Conservation (phyloP, 2,797 vertebrate species). For the Galago senegalensis region DNA sequence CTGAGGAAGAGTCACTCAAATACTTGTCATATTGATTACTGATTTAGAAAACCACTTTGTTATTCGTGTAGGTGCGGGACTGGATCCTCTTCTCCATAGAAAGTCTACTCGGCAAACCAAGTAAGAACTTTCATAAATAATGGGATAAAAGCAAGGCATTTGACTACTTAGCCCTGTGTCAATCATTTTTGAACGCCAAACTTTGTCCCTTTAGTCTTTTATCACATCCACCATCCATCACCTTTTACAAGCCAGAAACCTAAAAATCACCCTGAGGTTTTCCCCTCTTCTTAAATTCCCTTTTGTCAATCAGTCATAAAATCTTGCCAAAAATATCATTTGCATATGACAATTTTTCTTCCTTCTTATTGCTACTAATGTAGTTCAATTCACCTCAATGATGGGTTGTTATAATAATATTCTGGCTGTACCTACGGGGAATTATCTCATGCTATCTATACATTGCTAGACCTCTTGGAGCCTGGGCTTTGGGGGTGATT, state of each 20-base stretch:
- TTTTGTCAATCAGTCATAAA: slow-evolving; percentile 5
- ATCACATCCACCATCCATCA: neutral
- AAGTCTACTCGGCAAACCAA: neutral
- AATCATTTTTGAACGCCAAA: slow-evolving; percentile 18
- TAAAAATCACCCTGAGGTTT: neutral
- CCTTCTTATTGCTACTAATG: neutral
- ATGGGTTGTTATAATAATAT: neutral
- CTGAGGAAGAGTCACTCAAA: neutral
- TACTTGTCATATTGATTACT: neutral
- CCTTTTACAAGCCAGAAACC: slow-evolving; percentile 39
- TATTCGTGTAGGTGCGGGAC: neutral
- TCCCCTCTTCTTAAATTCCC: neutral
- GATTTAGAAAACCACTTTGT: neutral
- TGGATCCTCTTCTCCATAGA: neutral
- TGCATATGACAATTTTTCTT: neutral
- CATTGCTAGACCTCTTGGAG: neutral
- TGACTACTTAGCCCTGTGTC: neutral
- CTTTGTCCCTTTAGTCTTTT: neutral
- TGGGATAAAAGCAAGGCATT: neutral
- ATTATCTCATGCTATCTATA: neutral
- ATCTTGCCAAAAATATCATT: slow-evolving; percentile 38
- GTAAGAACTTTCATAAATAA: neutral
- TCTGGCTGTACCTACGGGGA: neutral
- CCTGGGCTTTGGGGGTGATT: neutral
- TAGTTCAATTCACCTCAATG: neutral